Base-by-base conservation (phyloP, 2,113 vertebrate genomes). In the Casuarius casuarius region DNA sequence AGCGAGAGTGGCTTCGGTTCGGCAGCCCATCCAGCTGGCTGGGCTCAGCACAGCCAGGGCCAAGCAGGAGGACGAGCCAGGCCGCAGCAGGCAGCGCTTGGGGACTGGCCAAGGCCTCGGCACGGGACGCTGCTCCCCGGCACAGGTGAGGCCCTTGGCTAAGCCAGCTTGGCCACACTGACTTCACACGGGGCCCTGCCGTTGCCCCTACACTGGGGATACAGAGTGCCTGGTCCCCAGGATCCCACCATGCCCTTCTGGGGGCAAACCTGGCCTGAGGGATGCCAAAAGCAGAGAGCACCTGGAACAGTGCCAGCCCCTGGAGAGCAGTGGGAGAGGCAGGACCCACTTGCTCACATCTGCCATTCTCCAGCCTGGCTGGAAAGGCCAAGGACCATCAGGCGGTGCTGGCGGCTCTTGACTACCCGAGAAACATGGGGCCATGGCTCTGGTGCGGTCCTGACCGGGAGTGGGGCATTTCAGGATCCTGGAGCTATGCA, bases 31-130 rank as follows among this genome's bases (percentile, higher is more conserved):
- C 54, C 76, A 80, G 63, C 68, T n/a, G 63, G 42, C 46, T 7
- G 2, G 33, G 74, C 66, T 51, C 46, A 7, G 28, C 0, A 0
- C 6, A 0, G 2, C 46, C 0, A 0, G 19, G n/a, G 58, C 17
- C 46, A 20, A 31, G 26, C 25, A 22, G 49, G 38, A 22, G 25
- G 20, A 28, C 7, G 52, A 58, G 46, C 38, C n/a, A 40, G 62
- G 23, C 66, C 10, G 19, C 28, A 18, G 18, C n/a, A 68, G 42
- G 66, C 66, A 29, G 54, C 26, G 26, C 54, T 46, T n/a, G 21
- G 15, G 21, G 46, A 21, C 13, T 44, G 8, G 54, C 26, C 54
- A 29, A 28, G 51, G 26, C 52, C 52, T 20, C 52, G 9, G 8
- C 52, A 56, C 26, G 15, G 54, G 54, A 28, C 54, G 5, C 14